Conservation (phyloP, 2,888 invertebrate genomes). For the Strigamia transsilvanica region DNA sequence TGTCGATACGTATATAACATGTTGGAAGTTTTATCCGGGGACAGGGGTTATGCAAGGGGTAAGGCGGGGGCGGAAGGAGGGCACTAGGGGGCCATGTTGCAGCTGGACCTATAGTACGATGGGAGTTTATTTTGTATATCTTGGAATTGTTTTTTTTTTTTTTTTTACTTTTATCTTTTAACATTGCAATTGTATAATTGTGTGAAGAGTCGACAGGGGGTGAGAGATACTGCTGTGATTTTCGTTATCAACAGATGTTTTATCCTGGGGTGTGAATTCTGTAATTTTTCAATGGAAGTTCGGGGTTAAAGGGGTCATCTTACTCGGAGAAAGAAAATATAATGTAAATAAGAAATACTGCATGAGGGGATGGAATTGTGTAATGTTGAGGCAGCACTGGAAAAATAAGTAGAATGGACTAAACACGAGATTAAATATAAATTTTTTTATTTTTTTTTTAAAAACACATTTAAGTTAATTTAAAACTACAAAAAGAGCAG, state of each 20-base stretch:
- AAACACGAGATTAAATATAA: too few relatives aligned
- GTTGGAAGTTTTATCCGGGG: slow-evolving; percentile 13
- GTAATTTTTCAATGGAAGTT: slow-evolving; percentile 12
- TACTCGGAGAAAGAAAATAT: neutral
- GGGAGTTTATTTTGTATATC: slow-evolving; percentile 34
- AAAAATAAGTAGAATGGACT: too few relatives aligned
- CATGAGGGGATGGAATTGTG: neutral
- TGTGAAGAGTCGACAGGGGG: slow-evolving; percentile 14
- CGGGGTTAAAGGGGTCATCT: slow-evolving; percentile 32
- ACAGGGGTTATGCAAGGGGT: slow-evolving; percentile 48
- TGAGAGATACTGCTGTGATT: slow-evolving; percentile 23
- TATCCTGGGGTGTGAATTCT: slow-evolving; percentile 22
- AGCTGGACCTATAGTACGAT: neutral
- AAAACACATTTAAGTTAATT: too few relatives aligned
- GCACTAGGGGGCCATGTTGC: slow-evolving; percentile 24
- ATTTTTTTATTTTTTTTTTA: too few relatives aligned
- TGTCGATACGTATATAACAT: slow-evolving; percentile 26
- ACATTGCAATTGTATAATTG: slow-evolving; percentile 38
- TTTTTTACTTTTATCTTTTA: slow-evolving; percentile 12
- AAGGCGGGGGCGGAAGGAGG: slow-evolving; percentile 32
- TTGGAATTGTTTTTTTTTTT: slow-evolving; percentile 29
- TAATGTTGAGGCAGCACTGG: too few relatives aligned
- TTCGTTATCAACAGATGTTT: slow-evolving; percentile 47
- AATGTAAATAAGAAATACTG: neutral
- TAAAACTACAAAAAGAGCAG: too few relatives aligned